phyloP scores from a whole-genome alignment of 2,113 vertebrate genomes.

The Eublepharis macularius region DNA sequence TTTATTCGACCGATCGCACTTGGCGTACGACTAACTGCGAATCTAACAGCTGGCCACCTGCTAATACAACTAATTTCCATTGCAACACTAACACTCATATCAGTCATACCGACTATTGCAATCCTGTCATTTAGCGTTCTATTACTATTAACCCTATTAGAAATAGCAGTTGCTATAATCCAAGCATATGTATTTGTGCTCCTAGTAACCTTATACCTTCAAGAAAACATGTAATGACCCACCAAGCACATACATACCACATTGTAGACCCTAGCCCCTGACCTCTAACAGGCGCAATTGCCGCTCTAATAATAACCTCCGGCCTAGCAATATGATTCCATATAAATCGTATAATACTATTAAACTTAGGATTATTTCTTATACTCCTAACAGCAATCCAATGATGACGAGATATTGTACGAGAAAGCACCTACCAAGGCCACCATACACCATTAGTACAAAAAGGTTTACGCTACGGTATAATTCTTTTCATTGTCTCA shows the following conservation, averaged over 20 bases:
- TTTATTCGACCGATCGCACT: slow-evolving; percentile 1
- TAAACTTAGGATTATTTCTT: accelerated
- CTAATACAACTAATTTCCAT: slow-evolving; percentile 18
- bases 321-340: slow-evolving; percentile 40
- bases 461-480: slow-evolving; percentile 46
- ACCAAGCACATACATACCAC: slow-evolving; percentile 42
- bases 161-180: neutral
- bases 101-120: neutral
- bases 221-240: slow-evolving; percentile 50
- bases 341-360: accelerated
- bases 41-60: slow-evolving; percentile 4
- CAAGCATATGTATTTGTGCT: slow-evolving; percentile 1
- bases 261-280: slow-evolving; percentile 44
- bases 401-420: slow-evolving; percentile 40
- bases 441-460: slow-evolving; percentile 26
- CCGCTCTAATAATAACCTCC: neutral
- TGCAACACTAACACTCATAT: neutral
- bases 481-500: slow-evolving; percentile 57
- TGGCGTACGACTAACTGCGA: neutral
- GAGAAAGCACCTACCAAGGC: slow-evolving; percentile 41
- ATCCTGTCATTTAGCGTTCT: neutral
- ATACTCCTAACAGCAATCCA: neutral
- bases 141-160: neutral
- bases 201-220: slow-evolving; percentile 40
- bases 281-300: neutral